phyloP scores from a whole-genome alignment of 1,140 invertebrate genomes.

The Zaprionus inermis region DNA sequence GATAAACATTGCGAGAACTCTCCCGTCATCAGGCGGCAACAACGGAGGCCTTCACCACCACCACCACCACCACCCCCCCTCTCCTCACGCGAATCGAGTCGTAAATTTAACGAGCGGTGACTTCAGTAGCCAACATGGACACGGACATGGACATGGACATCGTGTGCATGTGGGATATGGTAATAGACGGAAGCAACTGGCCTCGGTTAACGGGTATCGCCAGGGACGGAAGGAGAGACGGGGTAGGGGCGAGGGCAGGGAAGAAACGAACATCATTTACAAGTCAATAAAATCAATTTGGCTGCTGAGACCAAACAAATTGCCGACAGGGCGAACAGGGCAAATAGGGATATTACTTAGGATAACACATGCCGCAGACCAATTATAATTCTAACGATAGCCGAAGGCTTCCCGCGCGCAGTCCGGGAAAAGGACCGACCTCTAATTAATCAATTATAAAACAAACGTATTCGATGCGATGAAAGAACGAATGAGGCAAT shows the following conservation, averaged over 20 bases:
- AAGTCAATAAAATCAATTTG: constrained; percentile 81
- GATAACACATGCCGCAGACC: constrained; percentile 69
- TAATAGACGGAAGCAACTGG: constrained; percentile 39
- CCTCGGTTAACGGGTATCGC: constrained; percentile 8
- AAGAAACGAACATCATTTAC: constrained; percentile 65
- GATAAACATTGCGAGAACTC: neutral
- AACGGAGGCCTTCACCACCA: no score
- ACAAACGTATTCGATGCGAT: constrained; percentile 72
- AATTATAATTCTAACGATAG: constrained; percentile 82
- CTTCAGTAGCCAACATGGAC: constrained; percentile 28
- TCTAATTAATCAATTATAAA: constrained; percentile 84
- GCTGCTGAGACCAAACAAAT: constrained; percentile 67
- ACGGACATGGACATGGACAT: constrained; percentile 14
- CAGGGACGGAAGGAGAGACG: neutral
- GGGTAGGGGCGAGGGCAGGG: constrained; percentile 12
- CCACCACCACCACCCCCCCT: no score
- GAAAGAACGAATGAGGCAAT: constrained; percentile 16
- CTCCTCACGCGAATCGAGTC: constrained; percentile 14
- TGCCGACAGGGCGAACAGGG: constrained; percentile 61
- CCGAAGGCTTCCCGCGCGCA: constrained; percentile 24
- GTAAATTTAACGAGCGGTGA: constrained; percentile 41
- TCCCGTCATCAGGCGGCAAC: neutral
- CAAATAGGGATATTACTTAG: constrained; percentile 66
- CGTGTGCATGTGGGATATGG: constrained; percentile 10
- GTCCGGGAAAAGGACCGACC: constrained; percentile 61